Evolutionary conservation across 2,113 vertebrate genomes (phyloP), one percentile per base, ranked within the genome.

Genomic region (Perognathus longimembris): DNA sequence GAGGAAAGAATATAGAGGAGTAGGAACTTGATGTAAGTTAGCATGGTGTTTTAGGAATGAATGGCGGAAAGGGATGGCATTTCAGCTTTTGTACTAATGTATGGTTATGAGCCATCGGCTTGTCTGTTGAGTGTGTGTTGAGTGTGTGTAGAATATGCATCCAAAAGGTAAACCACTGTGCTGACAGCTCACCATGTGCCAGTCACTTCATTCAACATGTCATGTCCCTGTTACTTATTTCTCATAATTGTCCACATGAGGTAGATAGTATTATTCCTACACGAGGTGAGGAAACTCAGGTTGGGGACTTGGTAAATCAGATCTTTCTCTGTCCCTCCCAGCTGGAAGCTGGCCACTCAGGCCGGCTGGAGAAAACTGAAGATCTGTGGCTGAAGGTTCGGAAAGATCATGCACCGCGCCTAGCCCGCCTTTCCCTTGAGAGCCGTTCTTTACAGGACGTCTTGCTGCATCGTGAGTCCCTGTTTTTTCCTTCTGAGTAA

Each of bases 351-450:
- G 99, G 99, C 22, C 99, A 99, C 96, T 99, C 98, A 0, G 99
- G 99, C n/a, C 98, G 99, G 8, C 98, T 99, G 96, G 99, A 99
- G 98, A 98, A 98, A n/a, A 99, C 99, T 0, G 99, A 99, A 97
- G 99, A 99, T 93, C 98, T 99, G 79, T 99, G 99, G 99, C 96
- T 99, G 95, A 98, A 98, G 61, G 99, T 99, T 86, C 98, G 99
- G 90, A 99, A 99, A 93, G 99, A 99, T 82, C 99, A 99, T 0
- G 99, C 99, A 20, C 99, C 99, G 0, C 98, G 99, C 0, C 98
- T 99, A 50, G 99, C 99, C 1, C 98, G 99, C 4, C 98, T 99
- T 50, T 99, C 99, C 0, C 96, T 99, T 95, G 99, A 99, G 97
- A 99, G 99, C 98, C 98, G 99, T 54, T 99, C 99, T 89, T 98